These are phyloP conservation scores for Chrysogorgia sp. DNA, from an alignment of 92 coral and sea anemone species.

Conservation along the genomic window DNA sequence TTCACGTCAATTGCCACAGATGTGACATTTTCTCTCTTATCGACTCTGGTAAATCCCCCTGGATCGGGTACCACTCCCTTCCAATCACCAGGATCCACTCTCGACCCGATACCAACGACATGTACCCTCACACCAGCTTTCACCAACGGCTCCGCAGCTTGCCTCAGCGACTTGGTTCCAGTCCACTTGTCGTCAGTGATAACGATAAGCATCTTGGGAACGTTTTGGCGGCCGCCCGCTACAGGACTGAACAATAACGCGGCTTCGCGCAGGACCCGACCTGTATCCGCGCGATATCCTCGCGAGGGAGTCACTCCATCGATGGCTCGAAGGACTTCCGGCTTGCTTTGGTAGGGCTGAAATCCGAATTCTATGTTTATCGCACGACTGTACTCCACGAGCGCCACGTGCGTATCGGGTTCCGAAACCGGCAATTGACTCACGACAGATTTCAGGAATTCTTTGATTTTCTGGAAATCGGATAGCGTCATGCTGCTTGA, in stretches of 20 bases:
- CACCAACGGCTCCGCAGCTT: slow-evolving; percentile 59
- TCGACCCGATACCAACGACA: slow-evolving; percentile 67
- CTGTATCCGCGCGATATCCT: slow-evolving; percentile 18
- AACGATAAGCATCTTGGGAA: slow-evolving; percentile 26
- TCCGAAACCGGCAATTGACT: slow-evolving; percentile 22
- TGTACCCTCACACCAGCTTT: slow-evolving; percentile 63
- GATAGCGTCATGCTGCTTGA: slow-evolving; percentile 5
- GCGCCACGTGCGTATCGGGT: slow-evolving; percentile 13
- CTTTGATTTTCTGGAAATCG: slow-evolving; percentile 21
- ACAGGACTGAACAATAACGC: slow-evolving; percentile 6
- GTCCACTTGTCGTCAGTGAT: slow-evolving; percentile 61
- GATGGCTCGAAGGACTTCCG: slow-evolving; percentile 23
- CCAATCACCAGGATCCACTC: slow-evolving; percentile 34
- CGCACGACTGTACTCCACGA: slow-evolving; percentile 24
- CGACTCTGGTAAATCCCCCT: slow-evolving; percentile 1
- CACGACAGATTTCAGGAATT: slow-evolving; percentile 9
- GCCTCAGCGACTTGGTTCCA: slow-evolving; percentile 46
- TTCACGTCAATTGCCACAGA: slow-evolving; percentile 6
- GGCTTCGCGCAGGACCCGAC: slow-evolving; percentile 26
- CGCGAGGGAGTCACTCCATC: slow-evolving; percentile 32
- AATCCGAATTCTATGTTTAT: slow-evolving; percentile 23
- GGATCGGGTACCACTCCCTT: slow-evolving; percentile 18
- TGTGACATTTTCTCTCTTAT: slow-evolving; percentile 3
- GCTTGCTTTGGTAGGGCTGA: background rate
- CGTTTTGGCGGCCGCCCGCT: slow-evolving; percentile 25